Evolutionary conservation across 2,797 vertebrate species (phyloP), one percentile per base, ranked within the genome.

Genomic region (Anguilla obscura): DNA sequence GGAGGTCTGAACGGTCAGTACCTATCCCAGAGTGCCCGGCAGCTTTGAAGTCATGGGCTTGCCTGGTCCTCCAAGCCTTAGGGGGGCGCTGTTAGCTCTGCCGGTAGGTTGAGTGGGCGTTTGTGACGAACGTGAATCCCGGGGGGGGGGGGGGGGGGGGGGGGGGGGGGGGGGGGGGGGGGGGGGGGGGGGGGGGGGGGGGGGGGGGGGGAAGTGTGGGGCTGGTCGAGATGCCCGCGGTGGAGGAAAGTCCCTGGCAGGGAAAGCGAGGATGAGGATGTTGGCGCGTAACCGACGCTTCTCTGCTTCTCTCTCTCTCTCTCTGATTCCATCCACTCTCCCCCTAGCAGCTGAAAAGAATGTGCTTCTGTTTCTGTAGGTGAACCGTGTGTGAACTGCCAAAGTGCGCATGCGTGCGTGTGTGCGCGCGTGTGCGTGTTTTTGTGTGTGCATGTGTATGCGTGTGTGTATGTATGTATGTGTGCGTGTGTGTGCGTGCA

Each of bases 381-480:
- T n/a, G n/a, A n/a, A n/a, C n/a, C 82, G 60, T 58, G 27, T 63
- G 33, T 12, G 10, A 52, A 52, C 10, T 7, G 10, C 50, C 7
- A 10, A 52, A 52, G 27, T 30, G 66, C 3, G 2, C 12, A 6
- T 30, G 66, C 30, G 66, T 8, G 27, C 7, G 66, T 30, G 9
- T 30, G 27, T 27, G 66, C 1, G 24, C 27, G 3, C 12, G 9
- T 87, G 63, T 85, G 69, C 87, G 87, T 85, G 86, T 69, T 52
- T 87, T 69, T 76, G 30, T 85, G 89, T 84, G 50, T 63, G 4
- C 48, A 79, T 86, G 54, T 82, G 54, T 21, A 30, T 16, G 2
- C 74, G 79, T 86, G 60, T 63, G 84, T 36, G 71, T 45, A 50
- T 12, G 50, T 85, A 83, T 86, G 45, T 86, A 52, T 88, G 86